Percentiles rank a stretch among this genome's conserved stretches.
phyloP scores from a whole-genome alignment of 1,140 invertebrate genomes.

The Triops cancriformis region DNA sequence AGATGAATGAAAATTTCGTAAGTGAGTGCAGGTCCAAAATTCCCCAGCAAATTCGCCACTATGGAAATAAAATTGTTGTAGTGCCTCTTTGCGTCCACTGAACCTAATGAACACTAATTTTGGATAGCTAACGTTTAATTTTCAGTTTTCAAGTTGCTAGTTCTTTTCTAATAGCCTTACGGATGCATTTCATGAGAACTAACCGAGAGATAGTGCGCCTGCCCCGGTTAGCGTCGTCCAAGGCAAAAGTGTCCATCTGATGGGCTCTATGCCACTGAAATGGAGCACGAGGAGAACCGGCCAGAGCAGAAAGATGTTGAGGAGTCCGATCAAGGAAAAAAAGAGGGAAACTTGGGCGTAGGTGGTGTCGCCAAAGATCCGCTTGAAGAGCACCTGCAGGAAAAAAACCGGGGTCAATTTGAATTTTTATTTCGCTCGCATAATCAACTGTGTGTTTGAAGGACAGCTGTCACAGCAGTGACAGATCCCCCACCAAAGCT shows the following conservation, averaged over 20 bases:
- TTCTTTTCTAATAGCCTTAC: not conserved
- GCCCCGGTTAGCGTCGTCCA: conserved; percentile 70
- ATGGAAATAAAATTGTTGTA: conserved; percentile 36
- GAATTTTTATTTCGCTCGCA: not conserved
- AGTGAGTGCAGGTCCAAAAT: conserved; percentile 80
- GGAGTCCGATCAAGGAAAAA: conserved; percentile 73
- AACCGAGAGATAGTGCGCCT: conserved; percentile 62
- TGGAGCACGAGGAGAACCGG: conserved; percentile 73
- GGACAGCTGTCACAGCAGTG: not conserved
- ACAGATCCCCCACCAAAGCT: not conserved
- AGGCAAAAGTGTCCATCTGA: conserved; percentile 65
- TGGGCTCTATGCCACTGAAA: conserved; percentile 69
- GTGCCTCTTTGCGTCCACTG: not conserved
- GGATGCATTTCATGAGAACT: not conserved
- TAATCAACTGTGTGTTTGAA: not conserved
- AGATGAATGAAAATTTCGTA: conserved; percentile 88
- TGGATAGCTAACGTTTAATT: too few relatives aligned
- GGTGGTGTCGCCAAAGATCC: conserved; percentile 80
- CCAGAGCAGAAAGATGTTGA: conserved; percentile 76
- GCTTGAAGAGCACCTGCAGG: conserved; percentile 72
- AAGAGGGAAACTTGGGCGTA: conserved; percentile 79
- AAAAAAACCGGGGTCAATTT: conserved; percentile 22
- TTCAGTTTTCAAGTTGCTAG: too few relatives aligned
- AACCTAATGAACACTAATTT: not conserved
- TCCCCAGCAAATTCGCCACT: conserved; percentile 83